Percentiles rank a stretch among this genome's conserved stretches.
phyloP scores from a whole-genome alignment of 2,888 invertebrate species.

The Tetranychus truncatus region DNA sequence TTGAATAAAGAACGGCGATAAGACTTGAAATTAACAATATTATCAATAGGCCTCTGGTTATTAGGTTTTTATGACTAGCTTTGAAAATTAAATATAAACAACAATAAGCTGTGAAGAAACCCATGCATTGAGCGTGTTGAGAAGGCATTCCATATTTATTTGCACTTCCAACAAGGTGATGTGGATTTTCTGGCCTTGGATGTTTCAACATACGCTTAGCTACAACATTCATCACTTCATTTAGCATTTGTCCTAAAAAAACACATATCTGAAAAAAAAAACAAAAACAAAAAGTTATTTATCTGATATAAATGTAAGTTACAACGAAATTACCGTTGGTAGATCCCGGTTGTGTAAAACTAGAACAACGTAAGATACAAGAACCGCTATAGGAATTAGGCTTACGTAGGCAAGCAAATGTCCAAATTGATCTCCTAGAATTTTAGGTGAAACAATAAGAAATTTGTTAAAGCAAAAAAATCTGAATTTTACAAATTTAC shows the following conservation, averaged over 20 bases:
- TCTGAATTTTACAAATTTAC: neutral
- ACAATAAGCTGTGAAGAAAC: slow-evolving; percentile 19
- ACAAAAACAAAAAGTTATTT: neutral
- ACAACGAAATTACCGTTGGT: neutral
- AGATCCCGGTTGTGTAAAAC: slow-evolving; percentile 18
- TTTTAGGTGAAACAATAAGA: neutral
- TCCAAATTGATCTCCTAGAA: slow-evolving; percentile 18
- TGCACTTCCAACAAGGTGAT: neutral
- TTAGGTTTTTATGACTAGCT: neutral
- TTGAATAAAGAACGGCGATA: neutral
- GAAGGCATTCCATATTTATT: slow-evolving; percentile 21
- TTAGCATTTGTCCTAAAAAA: slow-evolving; percentile 19
- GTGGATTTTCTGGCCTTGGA: neutral
- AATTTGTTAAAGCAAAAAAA: neutral
- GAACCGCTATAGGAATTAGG: slow-evolving; percentile 15
- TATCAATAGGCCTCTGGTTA: neutral
- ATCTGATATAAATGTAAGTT: slow-evolving; percentile 10
- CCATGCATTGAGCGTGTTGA: slow-evolving; percentile 20
- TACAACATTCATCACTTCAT: slow-evolving; percentile 17
- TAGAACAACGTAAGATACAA: slow-evolving; percentile 18
- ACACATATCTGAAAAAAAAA: slow-evolving; percentile 17
- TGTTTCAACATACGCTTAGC: slow-evolving; percentile 12
- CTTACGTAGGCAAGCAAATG: slow-evolving; percentile 15
- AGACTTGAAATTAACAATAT: neutral
- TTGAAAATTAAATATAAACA: neutral